phyloP scores from a whole-genome alignment of 2,797 vertebrate species.

The Molossus alvarezi region DNA sequence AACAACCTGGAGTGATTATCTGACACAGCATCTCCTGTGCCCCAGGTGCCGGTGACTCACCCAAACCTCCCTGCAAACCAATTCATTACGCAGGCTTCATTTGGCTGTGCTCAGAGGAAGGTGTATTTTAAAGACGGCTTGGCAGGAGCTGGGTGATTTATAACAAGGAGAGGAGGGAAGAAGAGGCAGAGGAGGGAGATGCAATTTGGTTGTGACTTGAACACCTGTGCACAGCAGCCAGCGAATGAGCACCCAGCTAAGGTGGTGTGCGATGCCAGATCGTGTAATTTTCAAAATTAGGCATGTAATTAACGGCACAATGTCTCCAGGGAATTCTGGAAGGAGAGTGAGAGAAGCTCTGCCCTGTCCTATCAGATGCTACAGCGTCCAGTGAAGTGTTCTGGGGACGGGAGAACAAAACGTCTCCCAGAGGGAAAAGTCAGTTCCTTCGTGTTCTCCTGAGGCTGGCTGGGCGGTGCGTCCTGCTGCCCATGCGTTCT shows the following conservation, averaged over 20 bases:
- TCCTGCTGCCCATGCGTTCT: fast-evolving
- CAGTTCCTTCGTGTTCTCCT: fast-evolving
- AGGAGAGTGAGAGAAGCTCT: background rate
- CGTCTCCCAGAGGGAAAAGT: too few relatives aligned
- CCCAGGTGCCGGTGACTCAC: conserved; percentile 67
- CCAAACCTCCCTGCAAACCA: background rate
- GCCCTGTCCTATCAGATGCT: too few relatives aligned
- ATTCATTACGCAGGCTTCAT: background rate
- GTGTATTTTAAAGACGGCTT: background rate
- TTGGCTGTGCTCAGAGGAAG: background rate
- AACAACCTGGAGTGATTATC: background rate
- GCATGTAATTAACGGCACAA: background rate
- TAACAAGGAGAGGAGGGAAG: background rate
- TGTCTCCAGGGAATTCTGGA: conserved; percentile 51
- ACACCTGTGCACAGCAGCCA: background rate
- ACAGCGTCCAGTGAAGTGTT: too few relatives aligned
- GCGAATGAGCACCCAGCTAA: background rate
- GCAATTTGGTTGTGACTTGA: conserved; percentile 48
- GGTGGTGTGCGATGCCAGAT: background rate
- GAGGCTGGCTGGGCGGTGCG: background rate
- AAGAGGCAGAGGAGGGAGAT: background rate
- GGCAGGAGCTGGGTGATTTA: conserved; percentile 2
- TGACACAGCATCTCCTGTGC: background rate
- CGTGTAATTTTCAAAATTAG: conserved; percentile 8
- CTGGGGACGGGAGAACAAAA: background rate